phyloP scores from a whole-genome alignment of 2,113 vertebrate genomes.

The Podarcis cretensis region DNA sequence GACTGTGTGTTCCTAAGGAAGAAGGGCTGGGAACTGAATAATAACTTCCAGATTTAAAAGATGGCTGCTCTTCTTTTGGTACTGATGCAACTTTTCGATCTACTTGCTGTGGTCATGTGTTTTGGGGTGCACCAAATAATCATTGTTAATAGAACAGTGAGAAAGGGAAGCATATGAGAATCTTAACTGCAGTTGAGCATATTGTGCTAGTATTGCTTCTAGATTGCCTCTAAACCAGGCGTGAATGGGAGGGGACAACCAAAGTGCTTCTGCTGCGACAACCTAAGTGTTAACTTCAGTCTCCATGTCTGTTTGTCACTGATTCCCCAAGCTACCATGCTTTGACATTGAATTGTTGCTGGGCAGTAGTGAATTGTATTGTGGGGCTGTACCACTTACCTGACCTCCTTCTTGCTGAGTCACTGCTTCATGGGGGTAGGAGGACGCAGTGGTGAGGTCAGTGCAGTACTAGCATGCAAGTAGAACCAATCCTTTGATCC shows the following conservation, averaged over 20 bases:
- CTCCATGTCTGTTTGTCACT: background rate
- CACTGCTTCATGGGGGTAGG: too few species aligned
- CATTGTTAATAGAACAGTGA: background rate
- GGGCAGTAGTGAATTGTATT: too few species aligned
- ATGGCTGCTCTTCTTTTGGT: background rate
- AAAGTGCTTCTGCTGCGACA: background rate
- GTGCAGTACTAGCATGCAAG: too few species aligned
- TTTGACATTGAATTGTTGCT: background rate
- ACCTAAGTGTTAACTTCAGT: too few species aligned
- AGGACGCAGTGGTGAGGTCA: too few species aligned
- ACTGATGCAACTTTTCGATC: background rate
- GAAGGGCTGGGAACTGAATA: background rate
- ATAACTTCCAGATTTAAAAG: constrained; percentile 3
- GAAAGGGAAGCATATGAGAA: background rate
- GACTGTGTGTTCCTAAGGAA: background rate
- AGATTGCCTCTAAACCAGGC: background rate
- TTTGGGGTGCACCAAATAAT: background rate
- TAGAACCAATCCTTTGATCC: too few species aligned
- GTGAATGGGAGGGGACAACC: background rate
- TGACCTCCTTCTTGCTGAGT: too few species aligned
- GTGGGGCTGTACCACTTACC: too few species aligned
- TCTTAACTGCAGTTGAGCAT: background rate
- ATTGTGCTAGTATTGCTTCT: background rate
- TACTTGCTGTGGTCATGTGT: background rate
- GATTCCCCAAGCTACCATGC: background rate